Base-by-base conservation (phyloP, 2,797 vertebrate species). In the Protonibea diacanthus region DNA sequence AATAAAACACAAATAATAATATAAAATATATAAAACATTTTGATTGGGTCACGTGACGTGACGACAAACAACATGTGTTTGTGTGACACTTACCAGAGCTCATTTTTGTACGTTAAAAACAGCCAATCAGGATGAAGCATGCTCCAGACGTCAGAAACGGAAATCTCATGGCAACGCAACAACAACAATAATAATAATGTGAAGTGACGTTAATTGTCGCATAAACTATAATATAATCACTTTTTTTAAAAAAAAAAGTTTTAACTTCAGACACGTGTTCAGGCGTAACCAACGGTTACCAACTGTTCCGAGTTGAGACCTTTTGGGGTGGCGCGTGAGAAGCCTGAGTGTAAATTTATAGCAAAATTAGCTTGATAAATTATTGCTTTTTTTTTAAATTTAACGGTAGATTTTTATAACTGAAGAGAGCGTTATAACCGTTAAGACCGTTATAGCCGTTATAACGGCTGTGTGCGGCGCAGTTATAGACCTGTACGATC, bases 51-150 rank as follows among this genome's bases (percentile, higher is more conserved):
- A 75, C 47, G 51, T 76, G 75, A 18, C n/a, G 14, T 60, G 20
- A 78, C 51, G 14, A 55, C 6, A 57, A 58, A 40, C 12, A 21
- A 25, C 10, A 71, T 44, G 33, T 33, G 33, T 33, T 8, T 38
- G 8, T 42, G 5, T 40, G 27, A 73, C 56, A 87, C 91, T 93
- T 88, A 94, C 93, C 93, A 7, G 85, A 70, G 68, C 74, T 86
- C 93, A 94, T 94, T 42, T 40, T 61, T 74, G 12, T 38, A 67
- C 48, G 25, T 66, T 48, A 48, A 10, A 51, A 67, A 51, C 56
- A 67, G 52, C 62, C 59, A 76, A 65, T 68, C 67, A 42, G 40
- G 17, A 40, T 13, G 17, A 45, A 42, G 17, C 68, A 76, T 72
- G 38, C 10, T 13, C 49, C 56, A 1, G 38, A 45, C 2, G 9